phyloP scores from a whole-genome alignment of 2,888 invertebrate genomes.

The Zygogramma bicolorata region DNA sequence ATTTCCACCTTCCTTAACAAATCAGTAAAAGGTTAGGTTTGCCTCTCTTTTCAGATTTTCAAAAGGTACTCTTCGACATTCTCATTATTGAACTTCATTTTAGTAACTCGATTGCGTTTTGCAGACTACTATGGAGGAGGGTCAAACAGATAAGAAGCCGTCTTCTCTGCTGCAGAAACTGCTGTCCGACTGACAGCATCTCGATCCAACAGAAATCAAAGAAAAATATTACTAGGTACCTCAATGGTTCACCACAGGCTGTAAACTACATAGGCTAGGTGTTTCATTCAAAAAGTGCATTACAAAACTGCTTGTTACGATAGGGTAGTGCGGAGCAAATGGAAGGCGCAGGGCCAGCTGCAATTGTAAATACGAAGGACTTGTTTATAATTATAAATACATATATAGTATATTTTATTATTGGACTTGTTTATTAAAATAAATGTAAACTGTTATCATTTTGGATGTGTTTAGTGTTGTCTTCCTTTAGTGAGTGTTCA shows the following conservation, averaged over 20 bases:
- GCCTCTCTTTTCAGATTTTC: background rate
- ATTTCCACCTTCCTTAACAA: too few relatives aligned
- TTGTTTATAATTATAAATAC: conserved; percentile 72
- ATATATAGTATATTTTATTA: conserved; percentile 67
- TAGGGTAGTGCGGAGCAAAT: conserved; percentile 60
- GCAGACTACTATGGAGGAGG: conserved; percentile 82
- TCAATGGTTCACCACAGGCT: conserved; percentile 67
- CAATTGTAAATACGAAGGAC: conserved; percentile 70
- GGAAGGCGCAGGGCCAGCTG: conserved; percentile 64
- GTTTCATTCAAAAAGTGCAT: conserved; percentile 66
- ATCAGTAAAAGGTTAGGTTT: too few relatives aligned
- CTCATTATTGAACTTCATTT: background rate
- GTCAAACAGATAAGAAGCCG: conserved; percentile 80
- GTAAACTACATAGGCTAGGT: conserved; percentile 69
- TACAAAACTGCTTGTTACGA: conserved; percentile 65
- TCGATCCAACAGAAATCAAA: conserved; percentile 64
- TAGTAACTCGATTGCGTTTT: conserved; percentile 54
- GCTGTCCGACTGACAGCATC: conserved; percentile 74
- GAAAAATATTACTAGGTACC: conserved; percentile 69
- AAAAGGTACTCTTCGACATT: background rate
- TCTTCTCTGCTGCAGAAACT: conserved; percentile 89
- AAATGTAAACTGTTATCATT: conserved; percentile 41
- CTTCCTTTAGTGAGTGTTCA: conserved; percentile 66
- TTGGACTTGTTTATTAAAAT: conserved; percentile 62
- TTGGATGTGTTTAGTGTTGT: conserved; percentile 62